These are phyloP conservation scores for Chaetophractus vellerosus DNA, from an alignment of 2,797 vertebrate species.

Conservation along the genomic window DNA sequence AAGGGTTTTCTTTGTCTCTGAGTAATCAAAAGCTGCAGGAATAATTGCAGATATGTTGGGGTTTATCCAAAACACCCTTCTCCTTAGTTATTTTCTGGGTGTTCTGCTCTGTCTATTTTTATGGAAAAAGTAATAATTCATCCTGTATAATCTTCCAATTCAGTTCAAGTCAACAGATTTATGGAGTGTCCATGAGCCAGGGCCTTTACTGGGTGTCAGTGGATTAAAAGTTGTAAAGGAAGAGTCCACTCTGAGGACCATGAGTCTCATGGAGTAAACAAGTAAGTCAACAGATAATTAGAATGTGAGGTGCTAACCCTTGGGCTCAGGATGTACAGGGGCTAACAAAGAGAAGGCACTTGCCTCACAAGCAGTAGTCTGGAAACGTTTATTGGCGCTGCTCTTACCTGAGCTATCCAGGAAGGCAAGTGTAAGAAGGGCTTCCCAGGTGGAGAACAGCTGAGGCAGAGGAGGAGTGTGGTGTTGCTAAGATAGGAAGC, in stretches of 20 bases:
- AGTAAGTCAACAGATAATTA: background rate
- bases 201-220: background rate
- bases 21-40: slow-evolving; percentile 75
- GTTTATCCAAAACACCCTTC: slow-evolving; percentile 74
- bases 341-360: background rate
- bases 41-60: slow-evolving; percentile 74
- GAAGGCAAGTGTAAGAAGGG: background rate
- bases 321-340: too few relatives aligned
- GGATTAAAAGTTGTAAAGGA: background rate
- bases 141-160: background rate
- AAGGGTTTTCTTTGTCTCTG: slow-evolving; percentile 70
- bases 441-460: background rate
- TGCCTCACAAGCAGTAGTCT: background rate
- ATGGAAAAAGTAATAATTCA: slow-evolving; percentile 57
- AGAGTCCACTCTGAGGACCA: background rate
- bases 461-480: background rate
- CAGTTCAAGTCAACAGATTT: slow-evolving; percentile 27
- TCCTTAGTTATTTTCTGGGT: slow-evolving; percentile 68
- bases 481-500: background rate
- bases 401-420: background rate
- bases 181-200: background rate
- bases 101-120: slow-evolving; percentile 74
- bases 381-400: background rate
- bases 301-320: background rate
- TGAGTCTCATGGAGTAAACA: background rate